Base-by-base conservation (phyloP, 2,113 vertebrate species). In the Perca schrenkii region DNA sequence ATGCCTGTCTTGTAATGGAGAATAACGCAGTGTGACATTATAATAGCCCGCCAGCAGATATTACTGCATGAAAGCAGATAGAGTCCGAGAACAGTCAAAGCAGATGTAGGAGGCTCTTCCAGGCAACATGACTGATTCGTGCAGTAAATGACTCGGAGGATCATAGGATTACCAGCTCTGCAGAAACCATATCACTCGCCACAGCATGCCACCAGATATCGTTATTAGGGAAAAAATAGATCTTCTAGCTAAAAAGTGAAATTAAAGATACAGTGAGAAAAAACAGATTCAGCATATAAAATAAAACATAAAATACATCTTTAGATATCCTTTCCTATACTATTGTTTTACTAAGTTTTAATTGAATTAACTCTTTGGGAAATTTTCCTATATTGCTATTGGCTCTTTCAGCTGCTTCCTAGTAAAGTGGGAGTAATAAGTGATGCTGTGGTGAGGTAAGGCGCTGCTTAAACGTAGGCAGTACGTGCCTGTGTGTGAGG, bases 401-500 rank as follows among this genome's bases (percentile, higher is more conserved):
- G 62, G 77, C 58, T 74, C 34, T 84, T 86, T 74, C 40, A 40
- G 57, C 61, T 6, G 16, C 68, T 15, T 52, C 53, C 53, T 64
- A 43, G 21, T 82, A 28, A 85, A 79, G 40, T 31, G 67, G 58
- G 56, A 84, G 91, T 88, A 93, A 88, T 88, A 93, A 88, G 85
- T 90, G 90, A 93, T 90, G 90, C 74, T 76, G 76, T 77, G 56
- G 77, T 89, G 91, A 89, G 79, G 86, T 84, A 72, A 81, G 61
- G 36, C 53, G 22, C 74, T 13, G 69, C 12, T 25, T 82, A 57
- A 84, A 86, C 16, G 62, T 49, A 73, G 77, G 89, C 68, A 78
- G 63, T 71, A 21, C 43, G 28, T 84, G 77, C 50, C 54, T 80
- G 68, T 79, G 75, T 86, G 60, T 65, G 78, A 90, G 77, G 77